These are phyloP conservation scores for Pao palembangensis DNA, from an alignment of 2,113 vertebrate genomes.

Conservation along the genomic window DNA sequence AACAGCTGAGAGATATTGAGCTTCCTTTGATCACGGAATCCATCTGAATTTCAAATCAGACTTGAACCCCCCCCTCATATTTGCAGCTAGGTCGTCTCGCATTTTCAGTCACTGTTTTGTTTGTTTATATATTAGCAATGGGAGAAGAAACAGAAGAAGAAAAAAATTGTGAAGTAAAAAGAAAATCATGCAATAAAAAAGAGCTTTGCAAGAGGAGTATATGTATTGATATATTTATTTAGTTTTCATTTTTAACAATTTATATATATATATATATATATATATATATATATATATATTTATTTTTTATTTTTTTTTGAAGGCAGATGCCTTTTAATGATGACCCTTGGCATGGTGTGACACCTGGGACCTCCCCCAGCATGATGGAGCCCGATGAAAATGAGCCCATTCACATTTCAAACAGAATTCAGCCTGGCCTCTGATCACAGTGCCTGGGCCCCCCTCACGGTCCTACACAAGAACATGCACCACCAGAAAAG, in stretches of 20 bases:
- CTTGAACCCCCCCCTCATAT: constrained; percentile 60
- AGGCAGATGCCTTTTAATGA: constrained; percentile 91
- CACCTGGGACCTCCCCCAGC: constrained; percentile 92
- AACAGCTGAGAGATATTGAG: constrained; percentile 90
- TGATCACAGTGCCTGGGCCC: constrained; percentile 91
- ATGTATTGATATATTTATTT: constrained; percentile 74
- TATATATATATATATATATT: too few relatives aligned
- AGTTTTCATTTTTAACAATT: constrained; percentile 82
- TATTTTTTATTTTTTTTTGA: constrained; percentile 71
- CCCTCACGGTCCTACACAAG: constrained; percentile 81
- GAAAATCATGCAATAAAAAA: constrained; percentile 45
- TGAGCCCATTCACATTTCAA: constrained; percentile 99
- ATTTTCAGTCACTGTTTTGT: constrained; percentile 71
- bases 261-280: too few relatives aligned
- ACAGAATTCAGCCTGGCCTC: constrained; percentile 97
- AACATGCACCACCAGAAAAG: constrained; percentile 81
- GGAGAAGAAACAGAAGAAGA: constrained; percentile 11
- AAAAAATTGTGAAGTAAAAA: constrained; percentile 44
- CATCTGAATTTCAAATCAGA: constrained; percentile 93
- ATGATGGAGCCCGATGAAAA: constrained; percentile 90
- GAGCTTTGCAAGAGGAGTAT: constrained; percentile 43
- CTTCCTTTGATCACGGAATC: constrained; percentile 91
- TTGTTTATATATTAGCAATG: constrained; percentile 72
- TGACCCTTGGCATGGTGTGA: constrained; percentile 96
- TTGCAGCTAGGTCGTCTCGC: constrained; percentile 58